Evolutionary conservation across 1,140 invertebrate species (phyloP), one percentile per base, ranked within the genome.

Genomic region (Temnothorax nylanderi): DNA sequence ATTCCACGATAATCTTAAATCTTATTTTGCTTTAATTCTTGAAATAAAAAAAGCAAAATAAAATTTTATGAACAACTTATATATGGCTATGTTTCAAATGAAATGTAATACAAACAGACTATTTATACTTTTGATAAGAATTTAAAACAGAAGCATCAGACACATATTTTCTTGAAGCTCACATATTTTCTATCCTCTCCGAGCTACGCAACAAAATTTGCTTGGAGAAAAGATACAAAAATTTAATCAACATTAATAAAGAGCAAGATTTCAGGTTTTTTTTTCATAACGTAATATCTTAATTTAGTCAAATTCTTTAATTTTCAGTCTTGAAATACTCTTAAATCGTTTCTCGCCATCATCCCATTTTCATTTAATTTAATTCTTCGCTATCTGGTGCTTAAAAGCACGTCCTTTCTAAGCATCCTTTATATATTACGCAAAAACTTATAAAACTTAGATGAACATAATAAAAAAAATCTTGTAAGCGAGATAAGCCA

Each of bases 41-140:
- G 18, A 65, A 37, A 47, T 21, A 26, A 26, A 67, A 47, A 6
- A 47, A 21, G n/a, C n/a, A 21, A 69, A 34, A 47, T 6, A 21
- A 69, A 54, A 54, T 54, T 2, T 49, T 65, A 47, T 47, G n/a
- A 69, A 26, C 2, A 69, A 49, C 32, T 69, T 18, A 49, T 65
- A 49, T 65, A 34, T 44, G 44, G 37, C 64, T 67, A 44, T 26
- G 11, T 69, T 69, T 47, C 10, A 47, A 41, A 47, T 44, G n/a
- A 26, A 69, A 47, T 47, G 6, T 69, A 65, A 41, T 41, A 32
- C 13, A 69, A 69, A 49, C 49, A 26, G 0, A 69, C 0, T 49
- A 65, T 65, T 65, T 65, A 67, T 67, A 49, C 41, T 69, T 69
- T 69, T 69, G 65, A 69, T 69, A 49, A 69, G 21, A 69, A 69